Evolutionary conservation across 2,797 vertebrate species (phyloP), one percentile per base, ranked within the genome.

Genomic region (Vultur gryphus): DNA sequence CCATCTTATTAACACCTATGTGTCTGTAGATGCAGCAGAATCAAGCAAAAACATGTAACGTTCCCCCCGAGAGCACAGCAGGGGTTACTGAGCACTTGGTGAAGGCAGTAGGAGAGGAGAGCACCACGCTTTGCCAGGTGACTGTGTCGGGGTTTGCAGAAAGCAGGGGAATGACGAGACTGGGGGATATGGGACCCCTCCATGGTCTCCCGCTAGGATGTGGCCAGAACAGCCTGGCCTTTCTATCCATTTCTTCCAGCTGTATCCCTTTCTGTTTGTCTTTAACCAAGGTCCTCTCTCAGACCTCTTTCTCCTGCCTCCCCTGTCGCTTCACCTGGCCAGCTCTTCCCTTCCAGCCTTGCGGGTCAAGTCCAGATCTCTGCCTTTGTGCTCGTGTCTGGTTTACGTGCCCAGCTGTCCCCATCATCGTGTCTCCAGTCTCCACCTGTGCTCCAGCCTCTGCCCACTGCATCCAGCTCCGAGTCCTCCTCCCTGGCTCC

Each of bases 361-460:
- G 16, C 3, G 5, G 33, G 10, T 66, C 35, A 83, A 39, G 5
- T 59, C 48, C 43, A 41, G 62, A 21, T 49, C 33, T 71, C 58
- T 77, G 73, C 43, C 33, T 66, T 58, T 69, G 44, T 1, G 1
- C 41, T 70, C 0, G 0, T 11, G 18, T 72, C 77, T 79, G n/a
- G 26, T 71, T 73, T 88, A 59, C 0, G 1, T 7, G 16, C 28
- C 25, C 25, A 71, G 35, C 83, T 67, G 41, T n/a, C 25, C 33
- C 39, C 13, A 3, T 70, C 44, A 25, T 28, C 0, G 1, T 2
- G 3, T 57, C n/a, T 66, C 41, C 31, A 33, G 37, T 26, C 65
- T 61, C 54, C 11, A 69, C 10, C 48, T 87, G 33, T 85, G 14
- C 37, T 89, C 44, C 41, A 79, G 21, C 25, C 41, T 76, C 67